Conservation (phyloP, 2,113 vertebrate species). For the Gobio gobio region DNA sequence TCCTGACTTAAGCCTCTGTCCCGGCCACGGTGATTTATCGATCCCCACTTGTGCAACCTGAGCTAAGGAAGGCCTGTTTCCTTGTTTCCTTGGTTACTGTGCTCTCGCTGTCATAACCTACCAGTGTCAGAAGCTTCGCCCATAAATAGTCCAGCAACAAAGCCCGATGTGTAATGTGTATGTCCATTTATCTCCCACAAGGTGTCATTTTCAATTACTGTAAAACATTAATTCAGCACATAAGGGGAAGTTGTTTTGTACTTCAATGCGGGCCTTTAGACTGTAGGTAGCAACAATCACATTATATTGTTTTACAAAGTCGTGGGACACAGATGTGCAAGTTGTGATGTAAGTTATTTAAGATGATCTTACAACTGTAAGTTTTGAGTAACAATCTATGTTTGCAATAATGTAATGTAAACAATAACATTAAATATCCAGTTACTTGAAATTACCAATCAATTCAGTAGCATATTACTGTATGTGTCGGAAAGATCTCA, state of each 20-base stretch:
- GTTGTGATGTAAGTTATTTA: background rate
- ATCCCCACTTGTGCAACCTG: constrained; percentile 60
- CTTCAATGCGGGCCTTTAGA: background rate
- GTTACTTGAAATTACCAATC: no score
- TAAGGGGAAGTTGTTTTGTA: background rate
- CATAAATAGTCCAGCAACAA: constrained; percentile 48
- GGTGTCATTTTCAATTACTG: constrained; percentile 42
- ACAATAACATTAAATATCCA: background rate
- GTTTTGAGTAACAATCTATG: no score
- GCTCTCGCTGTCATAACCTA: constrained; percentile 58
- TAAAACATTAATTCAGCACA: constrained; percentile 21
- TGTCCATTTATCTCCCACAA: constrained; percentile 48
- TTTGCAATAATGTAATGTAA: background rate
- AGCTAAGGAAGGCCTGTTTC: constrained; percentile 50
- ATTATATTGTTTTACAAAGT: background rate
- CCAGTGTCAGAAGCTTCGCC: constrained; percentile 58
- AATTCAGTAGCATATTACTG: no score
- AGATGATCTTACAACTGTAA: background rate
- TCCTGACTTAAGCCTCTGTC: constrained; percentile 52
- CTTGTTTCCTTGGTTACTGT: constrained; percentile 71
- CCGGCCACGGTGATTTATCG: constrained; percentile 61
- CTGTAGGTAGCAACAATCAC: background rate
- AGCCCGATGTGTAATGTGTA: constrained; percentile 48
- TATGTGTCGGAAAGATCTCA: no score
- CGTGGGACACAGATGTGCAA: background rate